Conservation (phyloP, 2,113 vertebrate species). For the Carassius gibelio region DNA sequence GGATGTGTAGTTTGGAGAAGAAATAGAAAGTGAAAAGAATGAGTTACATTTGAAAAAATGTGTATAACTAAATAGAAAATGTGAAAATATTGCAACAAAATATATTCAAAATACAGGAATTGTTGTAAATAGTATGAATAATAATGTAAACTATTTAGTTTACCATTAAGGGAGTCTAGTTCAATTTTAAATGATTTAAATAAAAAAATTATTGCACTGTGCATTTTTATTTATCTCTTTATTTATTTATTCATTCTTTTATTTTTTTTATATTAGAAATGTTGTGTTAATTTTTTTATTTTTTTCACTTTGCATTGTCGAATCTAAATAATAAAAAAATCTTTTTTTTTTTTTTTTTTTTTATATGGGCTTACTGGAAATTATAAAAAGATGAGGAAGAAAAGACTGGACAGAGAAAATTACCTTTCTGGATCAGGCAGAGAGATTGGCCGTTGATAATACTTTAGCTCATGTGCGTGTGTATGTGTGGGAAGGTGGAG, state of each 20-base stretch:
- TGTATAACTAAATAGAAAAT: background rate
- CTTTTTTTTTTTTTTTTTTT: too few species aligned
- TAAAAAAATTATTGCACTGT: too few species aligned
- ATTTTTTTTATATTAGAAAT: too few species aligned
- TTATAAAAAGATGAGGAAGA: constrained; percentile 3
- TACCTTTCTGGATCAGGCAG: background rate
- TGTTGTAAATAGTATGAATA: background rate
- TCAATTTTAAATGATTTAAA: background rate
- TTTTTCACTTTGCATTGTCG: background rate
- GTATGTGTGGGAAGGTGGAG: background rate
- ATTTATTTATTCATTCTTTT: too few species aligned
- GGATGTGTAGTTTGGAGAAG: constrained; percentile 69
- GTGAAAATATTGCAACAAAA: background rate
- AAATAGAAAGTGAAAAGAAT: background rate
- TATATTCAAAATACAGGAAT: background rate
- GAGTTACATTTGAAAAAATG: background rate
- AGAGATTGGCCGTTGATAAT: constrained; percentile 19
- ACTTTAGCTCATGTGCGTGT: constrained; percentile 5
- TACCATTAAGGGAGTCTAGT: background rate
- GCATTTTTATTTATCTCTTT: background rate
- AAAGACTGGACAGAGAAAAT: constrained; percentile 9
- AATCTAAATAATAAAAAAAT: background rate
- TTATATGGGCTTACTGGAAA: background rate
- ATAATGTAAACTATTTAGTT: background rate
- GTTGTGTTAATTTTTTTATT: too few species aligned